Evolutionary conservation across 2,888 invertebrate genomes (phyloP).

Genomic region (Vanessa cardui): DNA sequence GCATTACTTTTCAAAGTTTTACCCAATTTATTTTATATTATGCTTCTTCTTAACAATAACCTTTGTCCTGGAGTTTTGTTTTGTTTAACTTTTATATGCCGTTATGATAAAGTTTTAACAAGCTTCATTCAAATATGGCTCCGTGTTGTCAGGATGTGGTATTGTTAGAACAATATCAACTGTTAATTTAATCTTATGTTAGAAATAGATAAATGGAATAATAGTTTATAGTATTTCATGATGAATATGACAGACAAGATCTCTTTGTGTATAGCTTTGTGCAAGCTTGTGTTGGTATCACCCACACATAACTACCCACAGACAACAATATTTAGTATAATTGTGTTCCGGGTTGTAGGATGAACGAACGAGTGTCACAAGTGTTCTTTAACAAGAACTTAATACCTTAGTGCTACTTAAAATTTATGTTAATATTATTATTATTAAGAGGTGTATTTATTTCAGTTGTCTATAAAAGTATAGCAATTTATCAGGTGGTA

Average conservation of each 20-base stretch:
- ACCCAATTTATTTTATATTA: constrained; percentile 21
- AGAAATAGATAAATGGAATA: neutral
- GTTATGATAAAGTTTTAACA: constrained; percentile 37
- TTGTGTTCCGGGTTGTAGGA: no score
- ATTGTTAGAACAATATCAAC: constrained; percentile 23
- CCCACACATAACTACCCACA: no score
- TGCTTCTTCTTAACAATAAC: constrained; percentile 31
- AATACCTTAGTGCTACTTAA: no score
- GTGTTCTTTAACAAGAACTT: no score
- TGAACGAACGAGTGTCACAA: no score
- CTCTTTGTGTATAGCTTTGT: no score
- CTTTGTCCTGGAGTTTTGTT: constrained; percentile 27
- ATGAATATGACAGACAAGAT: neutral
- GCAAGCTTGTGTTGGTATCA: no score
- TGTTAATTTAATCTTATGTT: neutral
- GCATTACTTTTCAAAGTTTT: constrained; percentile 7
- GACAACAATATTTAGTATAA: no score
- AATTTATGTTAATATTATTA: no score
- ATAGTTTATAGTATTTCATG: no score
- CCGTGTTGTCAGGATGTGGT: constrained; percentile 26
- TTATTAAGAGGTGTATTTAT: neutral
- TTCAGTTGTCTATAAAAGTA: neutral
- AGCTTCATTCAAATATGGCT: constrained; percentile 34
- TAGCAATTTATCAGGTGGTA: neutral
- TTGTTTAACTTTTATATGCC: constrained; percentile 36